A percentile compares a stretch with the other conserved stretches of the same genome.
Conservation (phyloP, 1,140 invertebrate genomes). For the Trigoniulus corallinus region DNA sequence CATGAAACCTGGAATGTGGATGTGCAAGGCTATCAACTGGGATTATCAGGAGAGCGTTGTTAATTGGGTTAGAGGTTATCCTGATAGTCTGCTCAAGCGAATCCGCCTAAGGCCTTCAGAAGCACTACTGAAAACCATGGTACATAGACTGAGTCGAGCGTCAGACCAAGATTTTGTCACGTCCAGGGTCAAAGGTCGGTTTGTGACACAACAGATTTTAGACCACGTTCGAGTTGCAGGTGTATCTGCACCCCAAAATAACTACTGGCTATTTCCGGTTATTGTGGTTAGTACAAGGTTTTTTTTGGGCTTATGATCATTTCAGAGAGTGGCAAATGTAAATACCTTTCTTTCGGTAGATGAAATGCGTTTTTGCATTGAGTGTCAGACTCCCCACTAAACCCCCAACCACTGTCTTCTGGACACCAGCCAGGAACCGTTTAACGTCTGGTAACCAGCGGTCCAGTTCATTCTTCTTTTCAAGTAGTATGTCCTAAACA, state of each 20-base stretch:
- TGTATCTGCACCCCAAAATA: slow-evolving; percentile 17
- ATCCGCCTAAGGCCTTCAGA: slow-evolving; percentile 23
- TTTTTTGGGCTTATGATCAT: no score
- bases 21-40: slow-evolving; percentile 17
- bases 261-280: slow-evolving; percentile 28
- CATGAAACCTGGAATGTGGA: slow-evolving; percentile 15
- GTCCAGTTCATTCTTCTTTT: no score
- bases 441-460: no score
- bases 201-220: slow-evolving; percentile 19
- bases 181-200: slow-evolving; percentile 21
- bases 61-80: slow-evolving; percentile 23
- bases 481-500: no score
- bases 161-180: slow-evolving; percentile 14
- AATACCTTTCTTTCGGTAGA: no score
- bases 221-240: slow-evolving; percentile 21
- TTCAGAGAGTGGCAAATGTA: no score
- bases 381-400: no score
- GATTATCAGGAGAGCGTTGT: slow-evolving; percentile 17
- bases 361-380: no score
- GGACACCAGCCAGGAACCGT: no score
- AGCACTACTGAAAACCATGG: slow-evolving; percentile 21
- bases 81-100: slow-evolving; percentile 18
- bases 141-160: slow-evolving; percentile 17
- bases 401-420: no score
- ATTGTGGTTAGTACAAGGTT: slow-evolving; percentile 26